A percentile compares a stretch with the other conserved stretches of the same genome.
Conservation (phyloP, 2,797 vertebrate genomes). For the Naso thynnoides region DNA sequence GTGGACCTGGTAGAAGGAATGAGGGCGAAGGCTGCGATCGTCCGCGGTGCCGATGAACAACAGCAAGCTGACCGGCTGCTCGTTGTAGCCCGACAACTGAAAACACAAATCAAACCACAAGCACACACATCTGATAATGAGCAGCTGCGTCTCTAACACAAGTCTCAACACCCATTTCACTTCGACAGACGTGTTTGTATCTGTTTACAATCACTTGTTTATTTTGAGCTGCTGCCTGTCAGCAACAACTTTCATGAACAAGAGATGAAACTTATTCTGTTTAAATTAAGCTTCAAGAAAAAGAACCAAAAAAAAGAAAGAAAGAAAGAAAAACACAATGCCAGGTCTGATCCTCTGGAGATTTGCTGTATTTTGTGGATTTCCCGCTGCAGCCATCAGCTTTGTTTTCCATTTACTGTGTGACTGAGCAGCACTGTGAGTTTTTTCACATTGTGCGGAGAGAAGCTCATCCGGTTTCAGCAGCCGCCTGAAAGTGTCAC, state of each 20-base stretch:
- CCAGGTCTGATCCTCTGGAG: no score
- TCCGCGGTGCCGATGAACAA: slow-evolving; percentile 97
- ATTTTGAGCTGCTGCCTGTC: no score
- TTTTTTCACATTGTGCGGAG: slow-evolving; percentile 35
- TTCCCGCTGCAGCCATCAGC: not conserved
- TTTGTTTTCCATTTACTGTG: slow-evolving; percentile 16
- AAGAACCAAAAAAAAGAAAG: no score
- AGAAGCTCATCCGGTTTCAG: slow-evolving; percentile 59
- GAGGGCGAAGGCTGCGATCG: slow-evolving; percentile 91
- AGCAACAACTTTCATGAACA: no score
- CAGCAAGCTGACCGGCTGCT: slow-evolving; percentile 91
- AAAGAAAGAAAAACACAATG: no score
- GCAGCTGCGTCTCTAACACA: not conserved
- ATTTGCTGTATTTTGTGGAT: no score
- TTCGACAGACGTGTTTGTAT: no score
- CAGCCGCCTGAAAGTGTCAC: slow-evolving; percentile 30
- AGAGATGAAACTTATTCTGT: no score
- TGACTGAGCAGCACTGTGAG: not conserved
- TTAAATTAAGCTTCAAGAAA: no score
- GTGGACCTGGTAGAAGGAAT: slow-evolving; percentile 98
- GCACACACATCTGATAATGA: not conserved
- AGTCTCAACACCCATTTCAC: not conserved
- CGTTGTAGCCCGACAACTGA: slow-evolving; percentile 90
- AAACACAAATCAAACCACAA: slow-evolving; percentile 7
- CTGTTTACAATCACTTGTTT: no score